These are phyloP conservation scores for Melanotus villosus DNA, from an alignment of 2,888 invertebrate genomes.

Conservation along the genomic window DNA sequence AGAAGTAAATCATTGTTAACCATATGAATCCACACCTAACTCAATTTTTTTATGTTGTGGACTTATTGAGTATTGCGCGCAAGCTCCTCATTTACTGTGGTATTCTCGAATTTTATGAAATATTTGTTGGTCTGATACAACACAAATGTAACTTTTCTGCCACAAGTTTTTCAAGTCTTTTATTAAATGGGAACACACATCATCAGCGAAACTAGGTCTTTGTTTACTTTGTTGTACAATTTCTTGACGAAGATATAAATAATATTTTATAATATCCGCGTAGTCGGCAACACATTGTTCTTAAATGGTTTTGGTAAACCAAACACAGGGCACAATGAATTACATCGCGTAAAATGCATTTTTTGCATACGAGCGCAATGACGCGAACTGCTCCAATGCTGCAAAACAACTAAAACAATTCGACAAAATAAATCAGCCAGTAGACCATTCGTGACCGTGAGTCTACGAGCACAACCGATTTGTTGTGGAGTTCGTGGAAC, in stretches of 20 bases:
- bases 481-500: neutral
- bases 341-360: neutral
- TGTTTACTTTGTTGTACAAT: constrained; percentile 1
- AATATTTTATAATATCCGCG: constrained; percentile 5
- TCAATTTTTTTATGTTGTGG: too few species aligned
- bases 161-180: neutral
- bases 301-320: constrained; percentile 1
- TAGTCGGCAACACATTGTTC: constrained; percentile 5
- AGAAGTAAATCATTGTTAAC: too few species aligned
- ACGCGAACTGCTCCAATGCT: neutral
- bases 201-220: neutral
- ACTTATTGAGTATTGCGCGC: too few species aligned
- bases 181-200: too few species aligned
- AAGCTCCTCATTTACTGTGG: constrained; percentile 5
- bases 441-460: too few species aligned
- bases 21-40: too few species aligned
- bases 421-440: constrained; percentile 1
- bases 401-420: too few species aligned
- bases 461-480: too few species aligned
- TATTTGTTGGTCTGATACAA: too few species aligned
- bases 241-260: constrained; percentile 1
- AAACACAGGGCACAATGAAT: constrained; percentile 2
- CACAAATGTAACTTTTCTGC: constrained; percentile 2
- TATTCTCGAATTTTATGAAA: neutral
- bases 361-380: neutral